These are phyloP conservation scores for Misgurnus anguillicaudatus DNA, from an alignment of 2,113 vertebrate genomes.

Conservation along the genomic window DNA sequence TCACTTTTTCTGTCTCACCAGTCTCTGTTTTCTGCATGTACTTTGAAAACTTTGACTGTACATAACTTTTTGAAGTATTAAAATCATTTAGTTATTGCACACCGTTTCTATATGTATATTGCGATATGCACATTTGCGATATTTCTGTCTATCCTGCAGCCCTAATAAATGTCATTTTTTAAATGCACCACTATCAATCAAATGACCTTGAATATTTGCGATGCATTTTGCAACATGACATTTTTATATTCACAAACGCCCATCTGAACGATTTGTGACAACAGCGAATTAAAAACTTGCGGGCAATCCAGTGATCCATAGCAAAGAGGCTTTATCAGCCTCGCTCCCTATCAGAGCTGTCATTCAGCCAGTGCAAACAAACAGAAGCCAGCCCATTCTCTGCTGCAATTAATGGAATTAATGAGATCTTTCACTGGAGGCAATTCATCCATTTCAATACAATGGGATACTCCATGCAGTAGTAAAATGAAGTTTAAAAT, in stretches of 20 bases:
- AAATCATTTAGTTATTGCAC: too few species aligned
- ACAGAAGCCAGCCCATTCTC: slow-evolving; percentile 43
- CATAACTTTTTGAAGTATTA: too few species aligned
- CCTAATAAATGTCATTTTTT: background rate
- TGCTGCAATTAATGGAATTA: slow-evolving; percentile 54
- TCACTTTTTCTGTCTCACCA: too few species aligned
- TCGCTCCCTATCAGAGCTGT: slow-evolving; percentile 48
- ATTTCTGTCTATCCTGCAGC: too few species aligned
- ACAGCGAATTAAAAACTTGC: slow-evolving; percentile 30
- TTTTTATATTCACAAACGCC: slow-evolving; percentile 4
- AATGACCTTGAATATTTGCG: slow-evolving; percentile 4
- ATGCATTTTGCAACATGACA: background rate
- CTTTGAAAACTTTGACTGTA: too few species aligned
- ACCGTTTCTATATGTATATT: too few species aligned
- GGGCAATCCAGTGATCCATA: slow-evolving; percentile 44
- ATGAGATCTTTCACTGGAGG: slow-evolving; percentile 53
- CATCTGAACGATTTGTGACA: slow-evolving; percentile 17
- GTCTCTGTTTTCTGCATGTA: too few species aligned
- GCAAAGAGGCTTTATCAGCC: slow-evolving; percentile 45
- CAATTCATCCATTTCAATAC: slow-evolving; percentile 47
- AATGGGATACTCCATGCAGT: slow-evolving; percentile 39
- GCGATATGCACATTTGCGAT: too few species aligned
- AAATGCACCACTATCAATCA: background rate
- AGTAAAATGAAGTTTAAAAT: slow-evolving; percentile 55
- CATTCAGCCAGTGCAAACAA: slow-evolving; percentile 44